Evolutionary conservation across 2,113 vertebrate genomes (phyloP), one percentile per base, ranked within the genome.

Genomic region (Tragelaphus buxtoni): DNA sequence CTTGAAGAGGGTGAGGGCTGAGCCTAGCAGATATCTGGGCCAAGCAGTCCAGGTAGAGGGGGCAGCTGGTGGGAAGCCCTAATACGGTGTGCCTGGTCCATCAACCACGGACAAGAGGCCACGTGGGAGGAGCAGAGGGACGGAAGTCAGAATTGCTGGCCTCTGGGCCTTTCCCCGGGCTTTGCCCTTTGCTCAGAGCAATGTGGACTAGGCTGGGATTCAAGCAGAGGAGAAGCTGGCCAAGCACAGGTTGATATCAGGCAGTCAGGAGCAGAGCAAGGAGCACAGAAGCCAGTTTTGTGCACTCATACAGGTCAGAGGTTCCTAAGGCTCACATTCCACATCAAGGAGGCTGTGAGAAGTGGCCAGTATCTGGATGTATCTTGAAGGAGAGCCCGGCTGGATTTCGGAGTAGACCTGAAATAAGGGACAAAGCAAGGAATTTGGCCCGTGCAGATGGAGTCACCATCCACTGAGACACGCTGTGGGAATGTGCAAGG

Each of bases 251-350:
- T 49, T 58, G 72, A 17, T 18, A 1, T 24, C 35, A 30, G 65
- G n/a, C 47, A 55, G 28, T 32, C 3, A 55, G 35, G 65, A 53
- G 18, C 30, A 18, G 26, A 49, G 17, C 22, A 55, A 32, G 16
- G 45, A 76, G 30, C n/a, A 2, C 6, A 9, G 24, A 82, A 13
- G 42, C n/a, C 26, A 13, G 17, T 45, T 79, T 45, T 24, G 4
- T 22, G 83, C 2, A 56, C 35, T 87, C n/a, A n/a, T 35, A 14
- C 1, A 2, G 47, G 13, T 79, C 72, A 32, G 47, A 81, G 82
- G 39, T 32, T n/a, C 20, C 20, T 0, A 2, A 47, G 39, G 45
- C 26, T 88, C 51, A 53, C 28, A 20, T 28, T 14, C n/a, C 1
- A 0, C 11, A 2, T 30, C 30, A 35, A 20, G 60, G 53, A 61